These are phyloP conservation scores for Periophthalmus modestus DNA, from an alignment of 2,113 vertebrate species.

Conservation along the genomic window DNA sequence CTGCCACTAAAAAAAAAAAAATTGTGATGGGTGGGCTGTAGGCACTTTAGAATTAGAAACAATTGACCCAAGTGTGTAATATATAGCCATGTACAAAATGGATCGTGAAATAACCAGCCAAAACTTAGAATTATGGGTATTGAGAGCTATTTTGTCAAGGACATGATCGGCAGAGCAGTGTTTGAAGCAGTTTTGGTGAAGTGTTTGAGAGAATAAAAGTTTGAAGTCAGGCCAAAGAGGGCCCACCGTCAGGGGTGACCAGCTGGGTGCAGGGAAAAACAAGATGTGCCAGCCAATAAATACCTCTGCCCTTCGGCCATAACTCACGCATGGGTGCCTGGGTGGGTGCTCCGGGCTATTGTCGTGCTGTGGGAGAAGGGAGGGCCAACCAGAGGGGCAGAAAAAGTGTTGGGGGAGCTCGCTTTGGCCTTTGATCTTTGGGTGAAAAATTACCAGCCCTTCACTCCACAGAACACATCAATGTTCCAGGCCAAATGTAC, in stretches of 20 bases:
- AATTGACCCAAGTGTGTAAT: background rate
- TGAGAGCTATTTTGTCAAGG: slow-evolving; percentile 30
- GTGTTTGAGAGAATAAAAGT: background rate
- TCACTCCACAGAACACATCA: slow-evolving; percentile 44
- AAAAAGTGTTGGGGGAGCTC: slow-evolving; percentile 33
- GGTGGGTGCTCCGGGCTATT: slow-evolving; percentile 36
- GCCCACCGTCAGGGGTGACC: slow-evolving; percentile 28
- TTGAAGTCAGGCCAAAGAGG: slow-evolving; percentile 13
- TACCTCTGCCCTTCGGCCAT: slow-evolving; percentile 42
- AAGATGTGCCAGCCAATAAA: slow-evolving; percentile 60
- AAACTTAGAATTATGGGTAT: slow-evolving; percentile 27
- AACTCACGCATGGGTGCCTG: slow-evolving; percentile 49
- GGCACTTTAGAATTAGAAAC: background rate
- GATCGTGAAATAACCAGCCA: slow-evolving; percentile 38
- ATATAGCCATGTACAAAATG: slow-evolving; percentile 8
- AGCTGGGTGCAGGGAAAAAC: slow-evolving; percentile 27
- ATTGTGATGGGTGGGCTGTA: background rate
- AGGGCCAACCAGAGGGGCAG: slow-evolving; percentile 19
- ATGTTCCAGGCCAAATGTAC: slow-evolving; percentile 40
- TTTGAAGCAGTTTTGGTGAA: background rate
- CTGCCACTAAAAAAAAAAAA: background rate
- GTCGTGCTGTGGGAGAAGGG: slow-evolving; percentile 33
- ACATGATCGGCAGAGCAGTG: slow-evolving; percentile 6
- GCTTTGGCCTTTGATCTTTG: slow-evolving; percentile 70
- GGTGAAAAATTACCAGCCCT: slow-evolving; percentile 67